Evolutionary conservation across 2,797 vertebrate species (phyloP).

Genomic region (Enteromius paludinosus): DNA sequence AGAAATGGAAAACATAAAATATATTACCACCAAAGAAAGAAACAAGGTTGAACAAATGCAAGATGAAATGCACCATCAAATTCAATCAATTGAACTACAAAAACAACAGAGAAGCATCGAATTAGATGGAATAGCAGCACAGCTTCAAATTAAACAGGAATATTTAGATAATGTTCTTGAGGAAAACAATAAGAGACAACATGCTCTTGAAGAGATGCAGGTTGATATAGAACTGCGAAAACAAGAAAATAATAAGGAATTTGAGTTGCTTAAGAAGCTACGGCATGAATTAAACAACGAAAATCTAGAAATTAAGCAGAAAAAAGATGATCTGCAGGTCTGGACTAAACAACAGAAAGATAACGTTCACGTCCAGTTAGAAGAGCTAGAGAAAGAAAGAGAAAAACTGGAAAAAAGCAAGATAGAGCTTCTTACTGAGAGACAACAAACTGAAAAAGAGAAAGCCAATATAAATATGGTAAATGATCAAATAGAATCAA

Average conservation of each 20-base stretch:
- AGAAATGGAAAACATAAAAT: constrained; percentile 16
- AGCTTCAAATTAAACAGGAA: constrained; percentile 29
- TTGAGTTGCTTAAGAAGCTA: constrained; percentile 35
- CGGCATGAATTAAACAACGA: constrained; percentile 16
- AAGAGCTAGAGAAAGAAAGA: constrained; percentile 29
- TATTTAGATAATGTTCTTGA: constrained; percentile 20
- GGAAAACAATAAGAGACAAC: constrained; percentile 25
- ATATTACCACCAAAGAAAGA: constrained; percentile 6
- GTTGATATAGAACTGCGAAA: constrained; percentile 20
- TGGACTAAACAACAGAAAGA: constrained; percentile 17
- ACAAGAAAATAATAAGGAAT: not conserved
- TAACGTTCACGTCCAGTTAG: not conserved
- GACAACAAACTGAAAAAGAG: constrained; percentile 17
- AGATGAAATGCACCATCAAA: not conserved
- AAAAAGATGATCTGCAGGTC: constrained; percentile 4
- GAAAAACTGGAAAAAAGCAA: not conserved
- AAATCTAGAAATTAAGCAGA: constrained; percentile 8
- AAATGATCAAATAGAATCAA: constrained; percentile 7
- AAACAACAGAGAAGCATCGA: constrained; percentile 10
- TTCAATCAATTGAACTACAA: constrained; percentile 28
- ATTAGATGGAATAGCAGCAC: not conserved
- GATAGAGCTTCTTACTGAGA: not conserved
- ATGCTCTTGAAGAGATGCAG: constrained; percentile 6
- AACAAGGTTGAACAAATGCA: constrained; percentile 30
- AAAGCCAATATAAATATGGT: not conserved